Evolutionary conservation across 2,113 vertebrate species (phyloP), one percentile per base, ranked within the genome.

Genomic region (Paradoxurus hermaphroditus): DNA sequence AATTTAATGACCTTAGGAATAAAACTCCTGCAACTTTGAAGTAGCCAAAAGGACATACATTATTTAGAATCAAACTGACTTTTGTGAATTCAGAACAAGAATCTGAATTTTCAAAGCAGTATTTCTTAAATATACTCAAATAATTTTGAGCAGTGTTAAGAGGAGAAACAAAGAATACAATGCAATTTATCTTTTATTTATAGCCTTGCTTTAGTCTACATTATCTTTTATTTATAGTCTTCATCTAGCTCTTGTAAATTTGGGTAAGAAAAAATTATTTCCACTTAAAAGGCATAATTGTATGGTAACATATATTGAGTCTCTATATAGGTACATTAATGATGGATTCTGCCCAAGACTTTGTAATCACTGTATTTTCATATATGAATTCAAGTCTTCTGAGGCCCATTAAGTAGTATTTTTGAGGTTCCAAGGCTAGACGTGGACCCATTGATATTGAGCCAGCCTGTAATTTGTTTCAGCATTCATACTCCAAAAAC

Each of bases 381-480:
- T 92, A 56, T 34, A 59, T 82, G 27, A 83, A 81, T 44, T 87
- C 14, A 72, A 72, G 78, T 53, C 72, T 91, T 96, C 46, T 67
- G 89, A 93, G 91, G 36, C 21, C 49, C 72, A 72, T 86, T 96
- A 91, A 98, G 94, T 75, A 25, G 49, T 9, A 39, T 63, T 23
- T 51, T 95, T 97, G 46, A 95, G 62, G 51, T 75, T 92, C 29
- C 29, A 93, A 79, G 34, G 25, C 62, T 89, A 51, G 59, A 95
- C 27, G 90, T n/a, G 79, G 68, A 94, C 70, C 56, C 44, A 85
- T 0, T 95, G 93, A 84, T 85, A 86, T 82, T 86, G 39, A 94
- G 67, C n/a, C 46, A 91, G 87, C 3, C 12, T 72, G 21, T 82
- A 92, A 85, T 95, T 95, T 97, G 92, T 91, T 96, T 97, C 53